Evolutionary conservation across 2,113 vertebrate genomes (phyloP), one percentile per base, ranked within the genome.

Genomic region (Pedionomus torquatus): DNA sequence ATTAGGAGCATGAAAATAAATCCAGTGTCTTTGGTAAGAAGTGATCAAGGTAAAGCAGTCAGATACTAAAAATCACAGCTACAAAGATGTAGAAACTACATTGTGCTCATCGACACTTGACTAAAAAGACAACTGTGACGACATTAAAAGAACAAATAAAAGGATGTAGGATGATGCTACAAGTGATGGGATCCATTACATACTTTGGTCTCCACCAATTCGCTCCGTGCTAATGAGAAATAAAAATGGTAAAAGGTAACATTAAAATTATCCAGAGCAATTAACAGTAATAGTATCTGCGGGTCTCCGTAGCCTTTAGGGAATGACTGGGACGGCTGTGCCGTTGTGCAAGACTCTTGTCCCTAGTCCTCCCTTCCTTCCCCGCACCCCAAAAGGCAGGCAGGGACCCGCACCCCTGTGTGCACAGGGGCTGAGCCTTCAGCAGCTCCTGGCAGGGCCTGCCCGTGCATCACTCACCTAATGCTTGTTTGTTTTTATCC

Each of bases 231-330:
- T 93, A 55, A 65, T 52, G 89, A 90, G 87, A 97, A 96, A 95
- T 78, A 96, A 88, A 89, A 88, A 89, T 87, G 72, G 80, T 89
- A 89, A 95, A 96, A 96, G 0, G 0, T 26, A 91, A 64, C 49
- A 24, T 72, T 92, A 61, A 94, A 96, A 97, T 97, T 89, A 96
- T 89, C 95, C 90, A 89, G 63, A 75, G 60, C 89, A 95, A 95
- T 97, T 96, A 97, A 89, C 90, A 81, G 31, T 78, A 72, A 87
- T 88, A 90, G 49, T 94, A 87, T 95, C 60, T 69, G 60, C 54
- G 65, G 87, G 80, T 94, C 96, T 95, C 95, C 89, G 91, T 63
- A 83, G 89, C 94, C 90, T 92, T 96, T 72, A 88, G 58, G 76
- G 83, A 87, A 93, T 39, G 21, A 92, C 63, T 68, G 23, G 14